These are phyloP conservation scores for Malurus leucopterus DNA, from an alignment of 2,797 vertebrate genomes.

Conservation along the genomic window DNA sequence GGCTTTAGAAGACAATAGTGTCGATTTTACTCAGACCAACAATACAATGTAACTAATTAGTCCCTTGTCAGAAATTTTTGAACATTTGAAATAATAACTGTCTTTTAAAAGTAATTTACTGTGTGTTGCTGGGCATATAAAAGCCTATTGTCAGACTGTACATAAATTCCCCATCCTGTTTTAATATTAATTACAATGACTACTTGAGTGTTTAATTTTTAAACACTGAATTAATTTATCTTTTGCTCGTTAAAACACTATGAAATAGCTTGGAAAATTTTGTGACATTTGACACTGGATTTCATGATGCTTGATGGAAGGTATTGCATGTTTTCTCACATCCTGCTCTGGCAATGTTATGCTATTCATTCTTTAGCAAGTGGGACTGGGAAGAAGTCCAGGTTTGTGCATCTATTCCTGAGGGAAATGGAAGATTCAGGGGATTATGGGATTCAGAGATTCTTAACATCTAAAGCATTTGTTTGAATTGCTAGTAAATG, in stretches of 20 bases:
- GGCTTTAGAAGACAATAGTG: neutral
- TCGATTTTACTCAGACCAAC: neutral
- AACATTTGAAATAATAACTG: slow-evolving; percentile 1
- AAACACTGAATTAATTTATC: slow-evolving; percentile 1
- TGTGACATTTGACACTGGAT: neutral
- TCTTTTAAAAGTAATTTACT: neutral
- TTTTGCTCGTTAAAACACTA: neutral
- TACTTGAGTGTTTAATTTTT: slow-evolving; percentile 12
- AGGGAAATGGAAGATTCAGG: neutral
- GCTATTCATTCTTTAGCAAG: neutral
- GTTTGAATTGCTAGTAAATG: neutral
- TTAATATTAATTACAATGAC: slow-evolving; percentile 10
- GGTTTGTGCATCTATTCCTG: neutral
- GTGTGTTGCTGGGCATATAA: neutral
- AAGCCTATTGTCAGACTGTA: neutral
- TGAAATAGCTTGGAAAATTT: slow-evolving; percentile 1
- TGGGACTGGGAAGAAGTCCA: neutral
- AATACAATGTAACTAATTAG: neutral
- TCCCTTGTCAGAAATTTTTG: neutral
- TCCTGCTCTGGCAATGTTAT: neutral
- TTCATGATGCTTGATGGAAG: neutral
- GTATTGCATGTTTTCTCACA: neutral
- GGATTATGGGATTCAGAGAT: neutral
- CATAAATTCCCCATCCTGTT: neutral
- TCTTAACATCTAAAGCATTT: neutral